Evolutionary conservation across 1,140 invertebrate species (phyloP), one percentile per base, ranked within the genome.

Genomic region (Ericerus pela): DNA sequence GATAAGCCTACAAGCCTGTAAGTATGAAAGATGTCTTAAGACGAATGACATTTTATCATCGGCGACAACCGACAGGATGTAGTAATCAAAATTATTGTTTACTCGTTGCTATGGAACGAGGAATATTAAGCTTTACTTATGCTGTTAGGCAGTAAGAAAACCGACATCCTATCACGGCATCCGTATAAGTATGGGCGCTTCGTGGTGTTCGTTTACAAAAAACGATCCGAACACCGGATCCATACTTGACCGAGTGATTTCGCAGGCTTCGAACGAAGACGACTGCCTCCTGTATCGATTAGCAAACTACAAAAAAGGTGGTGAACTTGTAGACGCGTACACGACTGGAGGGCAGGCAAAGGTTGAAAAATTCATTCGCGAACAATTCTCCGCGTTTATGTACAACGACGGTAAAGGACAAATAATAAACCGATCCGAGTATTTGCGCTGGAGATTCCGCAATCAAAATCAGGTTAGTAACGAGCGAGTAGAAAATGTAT

Each of bases 401-500:
- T 96, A 96, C 65, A 81, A 82, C 31, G 80, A 89, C 37, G 94
- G 93, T 6, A 80, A 85, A 63, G 88, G 90, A 0, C 79, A 88
- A 65, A 72, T 82, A 10, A 88, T 97, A 60, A 92, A 89, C 65
- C 75, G 88, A 24, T 82, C 86, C 0, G 93, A 96, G 64, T 96
- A 91, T 68, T 68, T 95, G 4, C 76, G 87, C 47, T 96, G 92
- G 92, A 92, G 91, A 66, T 91, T 88, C 66, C 75, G 86, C n/a
- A 85, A 88, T 64, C 76, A 85, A 43, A 81, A 85, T 58, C 79
- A 85, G 69, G 84, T 82, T 67, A 63, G 51, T n/a, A n/a, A n/a
- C n/a, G n/a, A n/a, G n/a, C n/a, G n/a, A n/a, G 31, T 10, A 36
- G n/a, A 36, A 36, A 36, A 11, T 16, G 31, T 16, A 36, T 10